Base-by-base conservation (phyloP, 2,888 invertebrate species). In the Mesorhabditis belari region DNA sequence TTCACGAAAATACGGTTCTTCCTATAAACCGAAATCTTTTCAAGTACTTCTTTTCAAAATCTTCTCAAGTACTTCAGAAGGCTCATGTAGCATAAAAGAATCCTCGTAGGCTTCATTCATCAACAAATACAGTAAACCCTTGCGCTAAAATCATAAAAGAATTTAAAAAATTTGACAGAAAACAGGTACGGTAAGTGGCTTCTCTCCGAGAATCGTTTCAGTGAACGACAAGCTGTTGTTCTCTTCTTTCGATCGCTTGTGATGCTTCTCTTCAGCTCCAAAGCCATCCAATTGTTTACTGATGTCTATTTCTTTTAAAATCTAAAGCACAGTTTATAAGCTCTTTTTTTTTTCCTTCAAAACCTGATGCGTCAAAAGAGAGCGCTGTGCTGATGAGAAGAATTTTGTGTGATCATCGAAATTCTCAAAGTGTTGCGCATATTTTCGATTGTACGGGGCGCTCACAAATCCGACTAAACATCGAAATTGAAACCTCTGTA, bases 21-120 rank as follows among this genome's bases (percentile, higher is more conserved):
- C 65, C 57, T 63, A 69, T 4, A 82, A 80, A n/a, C n/a, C n/a
- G 5, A 26, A 26, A 17, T 12, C 17, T 28, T 25, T 4, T 5
- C 19, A 19, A 26, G 9, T 5, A 25, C 5, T 19, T 17, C 17
- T 19, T 56, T n/a, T 9, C 28, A 58, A 24, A 19, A 49, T 4
- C 9, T 29, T 59, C 12, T 54, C 24, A 25, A 49, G 25, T 6
- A 65, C 65, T 55, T 63, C 66, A 35, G 65, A 65, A 5, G 81
- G 80, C 23, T 83, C 83, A 62, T 84, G 84, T 3, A 84, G 71
- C 9, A 82, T 74, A 58, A 82, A 82, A 1, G 79, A 72, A 51
- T 83, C 82, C 4, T 69, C 60, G 72, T 82, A 83, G 3, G 81
- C 77, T 4, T 75, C 71, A 58, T 82, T 80, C 77, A 81, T 77